phyloP scores from a whole-genome alignment of 2,797 vertebrate genomes.

The Molossus alvarezi region DNA sequence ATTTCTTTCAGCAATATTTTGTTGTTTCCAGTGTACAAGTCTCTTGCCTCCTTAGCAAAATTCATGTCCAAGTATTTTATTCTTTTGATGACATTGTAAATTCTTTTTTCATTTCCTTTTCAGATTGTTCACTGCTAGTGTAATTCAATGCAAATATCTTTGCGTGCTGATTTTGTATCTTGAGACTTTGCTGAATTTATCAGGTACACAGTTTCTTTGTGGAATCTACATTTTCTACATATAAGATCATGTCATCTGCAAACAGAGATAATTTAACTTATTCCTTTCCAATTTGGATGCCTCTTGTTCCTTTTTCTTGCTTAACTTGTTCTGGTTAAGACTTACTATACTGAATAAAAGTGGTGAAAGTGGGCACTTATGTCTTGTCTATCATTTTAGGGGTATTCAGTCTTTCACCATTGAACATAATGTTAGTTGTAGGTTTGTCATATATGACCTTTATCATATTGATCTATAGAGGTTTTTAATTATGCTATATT shows the following conservation, averaged over 20 bases:
- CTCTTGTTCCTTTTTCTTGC: conserved; percentile 41
- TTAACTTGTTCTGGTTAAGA: conserved; percentile 14
- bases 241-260: conserved; percentile 40
- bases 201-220: not conserved
- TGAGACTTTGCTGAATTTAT: conserved; percentile 6
- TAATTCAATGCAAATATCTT: conserved; percentile 23
- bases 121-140: not conserved
- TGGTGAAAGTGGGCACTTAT: not conserved
- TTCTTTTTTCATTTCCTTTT: conserved; percentile 65
- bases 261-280: conserved; percentile 29
- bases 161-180: not conserved
- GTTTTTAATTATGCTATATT: conserved; percentile 33
- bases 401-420: conserved; percentile 1
- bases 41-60: not conserved
- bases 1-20: conserved; percentile 43
- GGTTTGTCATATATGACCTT: not conserved
- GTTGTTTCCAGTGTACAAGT: not conserved
- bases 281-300: conserved; percentile 37
- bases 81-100: not conserved
- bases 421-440: not conserved
- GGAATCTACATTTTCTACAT: not conserved
- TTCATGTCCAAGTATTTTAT: conserved; percentile 44
- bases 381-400: not conserved
- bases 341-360: not conserved
- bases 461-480: not conserved